These are phyloP conservation scores for Galleria mellonella DNA, from an alignment of 1,140 invertebrate species.

Conservation along the genomic window DNA sequence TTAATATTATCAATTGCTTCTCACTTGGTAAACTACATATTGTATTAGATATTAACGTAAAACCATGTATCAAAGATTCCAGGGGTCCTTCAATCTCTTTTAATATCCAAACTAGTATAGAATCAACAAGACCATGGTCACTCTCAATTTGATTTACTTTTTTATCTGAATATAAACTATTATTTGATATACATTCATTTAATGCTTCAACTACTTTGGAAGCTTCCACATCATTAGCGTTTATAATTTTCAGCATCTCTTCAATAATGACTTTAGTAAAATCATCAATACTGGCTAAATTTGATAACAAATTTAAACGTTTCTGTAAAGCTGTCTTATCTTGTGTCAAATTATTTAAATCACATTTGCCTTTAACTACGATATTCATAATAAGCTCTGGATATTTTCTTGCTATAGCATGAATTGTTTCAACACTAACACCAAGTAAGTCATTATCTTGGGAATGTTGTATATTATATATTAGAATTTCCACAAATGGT, in stretches of 20 bases:
- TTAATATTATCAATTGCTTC: conserved; percentile 41
- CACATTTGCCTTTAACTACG: conserved; percentile 58
- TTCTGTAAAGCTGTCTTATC: conserved; percentile 46
- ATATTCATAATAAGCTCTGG: conserved; percentile 53
- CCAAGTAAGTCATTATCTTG: conserved; percentile 46
- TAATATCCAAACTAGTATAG: conserved; percentile 42
- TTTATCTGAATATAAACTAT: conserved; percentile 40
- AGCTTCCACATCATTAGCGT: conserved; percentile 27
- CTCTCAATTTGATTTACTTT: conserved; percentile 58
- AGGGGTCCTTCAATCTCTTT: conserved; percentile 28
- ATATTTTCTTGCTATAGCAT: conserved; percentile 49
- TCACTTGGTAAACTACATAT: conserved; percentile 43
- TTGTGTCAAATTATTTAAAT: conserved; percentile 40
- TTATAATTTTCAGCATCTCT: conserved; percentile 54
- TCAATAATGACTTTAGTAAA: conserved; percentile 59
- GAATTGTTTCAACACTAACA: conserved; percentile 42
- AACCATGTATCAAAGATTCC: conserved; percentile 38
- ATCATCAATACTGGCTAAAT: conserved; percentile 57
- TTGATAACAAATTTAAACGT: conserved; percentile 44
- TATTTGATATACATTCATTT: conserved; percentile 42
- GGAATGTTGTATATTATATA: conserved; percentile 45
- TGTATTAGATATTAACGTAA: conserved; percentile 49
- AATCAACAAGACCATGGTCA: conserved; percentile 56
- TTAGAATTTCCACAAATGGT: conserved; percentile 55
- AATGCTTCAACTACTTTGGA: conserved; percentile 44